Evolutionary conservation across 1,140 invertebrate species (phyloP).

Genomic region (Platyura marginata): DNA sequence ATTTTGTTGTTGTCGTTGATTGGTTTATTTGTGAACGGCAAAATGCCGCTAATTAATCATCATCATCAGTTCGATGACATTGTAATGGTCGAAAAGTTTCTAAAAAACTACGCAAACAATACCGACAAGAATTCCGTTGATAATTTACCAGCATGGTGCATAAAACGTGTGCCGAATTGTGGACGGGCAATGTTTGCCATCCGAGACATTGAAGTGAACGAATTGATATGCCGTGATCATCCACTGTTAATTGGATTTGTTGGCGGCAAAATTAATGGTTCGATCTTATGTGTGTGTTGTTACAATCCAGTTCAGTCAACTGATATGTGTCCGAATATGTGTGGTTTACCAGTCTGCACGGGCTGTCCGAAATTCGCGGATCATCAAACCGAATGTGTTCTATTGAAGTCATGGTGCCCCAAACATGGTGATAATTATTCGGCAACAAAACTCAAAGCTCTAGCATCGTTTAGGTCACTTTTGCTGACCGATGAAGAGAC

Average conservation of each 20-base stretch:
- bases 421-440: slow-evolving; percentile 20
- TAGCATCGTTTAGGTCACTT: neutral
- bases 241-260: slow-evolving; percentile 41
- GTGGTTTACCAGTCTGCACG: slow-evolving; percentile 4
- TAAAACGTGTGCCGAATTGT: neutral
- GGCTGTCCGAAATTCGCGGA: slow-evolving; percentile 28
- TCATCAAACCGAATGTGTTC: slow-evolving; percentile 34
- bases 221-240: slow-evolving; percentile 41
- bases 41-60: no score
- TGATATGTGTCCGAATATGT: neutral
- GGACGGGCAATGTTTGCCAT: slow-evolving; percentile 41
- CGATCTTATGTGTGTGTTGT: slow-evolving; percentile 27
- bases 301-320: neutral
- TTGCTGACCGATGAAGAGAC: neutral
- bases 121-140: neutral
- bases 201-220: slow-evolving; percentile 33
- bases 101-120: neutral
- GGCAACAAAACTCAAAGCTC: neutral
- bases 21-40: no score
- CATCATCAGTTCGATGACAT: no score
- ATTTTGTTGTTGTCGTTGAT: no score
- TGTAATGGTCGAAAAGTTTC: no score
- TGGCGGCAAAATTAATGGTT: slow-evolving; percentile 21
- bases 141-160: neutral
- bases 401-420: slow-evolving; percentile 27